Percentiles rank a stretch among this genome's conserved stretches.
These are phyloP conservation scores for Trinectes maculatus DNA, from an alignment of 2,113 vertebrate genomes.

Conservation along the genomic window DNA sequence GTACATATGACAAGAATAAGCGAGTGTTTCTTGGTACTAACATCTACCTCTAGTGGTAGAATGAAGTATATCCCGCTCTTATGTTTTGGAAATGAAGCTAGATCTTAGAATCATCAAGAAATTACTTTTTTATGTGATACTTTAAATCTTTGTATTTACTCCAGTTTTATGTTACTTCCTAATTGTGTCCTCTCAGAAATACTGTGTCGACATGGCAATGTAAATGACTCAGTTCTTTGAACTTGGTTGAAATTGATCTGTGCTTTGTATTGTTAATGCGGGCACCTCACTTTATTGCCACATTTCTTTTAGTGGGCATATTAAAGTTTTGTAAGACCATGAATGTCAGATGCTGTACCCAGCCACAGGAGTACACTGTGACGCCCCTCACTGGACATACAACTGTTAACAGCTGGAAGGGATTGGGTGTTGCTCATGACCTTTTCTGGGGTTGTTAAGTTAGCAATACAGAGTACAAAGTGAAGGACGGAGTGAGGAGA, in stretches of 20 bases:
- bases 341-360: background rate
- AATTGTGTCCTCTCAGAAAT: background rate
- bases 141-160: background rate
- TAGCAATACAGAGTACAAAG: background rate
- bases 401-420: slow-evolving; percentile 50
- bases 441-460: slow-evolving; percentile 52
- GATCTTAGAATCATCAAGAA: background rate
- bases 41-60: background rate
- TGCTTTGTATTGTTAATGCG: background rate
- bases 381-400: slow-evolving; percentile 21
- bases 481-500: background rate
- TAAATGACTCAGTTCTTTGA: too few species aligned
- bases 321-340: too few species aligned
- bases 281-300: background rate
- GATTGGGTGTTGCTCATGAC: slow-evolving; percentile 70
- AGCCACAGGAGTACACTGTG: background rate
- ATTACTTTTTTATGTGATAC: background rate
- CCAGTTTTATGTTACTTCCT: too few species aligned
- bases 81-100: background rate
- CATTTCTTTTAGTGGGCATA: background rate
- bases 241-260: background rate
- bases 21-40: background rate
- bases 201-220: background rate
- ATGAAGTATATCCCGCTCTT: background rate
- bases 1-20: background rate